Evolutionary conservation across 2,888 invertebrate species (phyloP).

Genomic region (Gymnoscelis rufifasciata): DNA sequence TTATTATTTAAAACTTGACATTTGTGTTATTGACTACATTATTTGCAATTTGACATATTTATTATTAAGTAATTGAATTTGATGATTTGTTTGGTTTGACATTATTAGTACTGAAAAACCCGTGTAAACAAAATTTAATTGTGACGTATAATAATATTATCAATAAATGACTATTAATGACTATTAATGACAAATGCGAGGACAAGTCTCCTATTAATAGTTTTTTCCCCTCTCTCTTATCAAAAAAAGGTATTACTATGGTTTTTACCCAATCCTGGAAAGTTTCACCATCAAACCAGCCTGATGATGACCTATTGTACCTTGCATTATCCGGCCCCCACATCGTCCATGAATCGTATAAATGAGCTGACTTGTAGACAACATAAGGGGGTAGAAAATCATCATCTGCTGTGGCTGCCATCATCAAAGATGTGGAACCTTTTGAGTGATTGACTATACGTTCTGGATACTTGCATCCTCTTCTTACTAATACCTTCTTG

Average conservation of each 20-base stretch:
- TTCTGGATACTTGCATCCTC: constrained; percentile 42
- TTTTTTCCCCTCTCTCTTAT: constrained; percentile 20
- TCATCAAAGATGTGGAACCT: constrained; percentile 41
- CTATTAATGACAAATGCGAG: no score
- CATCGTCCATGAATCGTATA: constrained; percentile 45
- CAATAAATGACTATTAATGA: no score
- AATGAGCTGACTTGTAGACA: constrained; percentile 49
- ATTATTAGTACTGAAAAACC: no score
- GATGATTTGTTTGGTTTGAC: no score
- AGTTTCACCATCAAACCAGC: constrained; percentile 32
- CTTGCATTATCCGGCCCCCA: constrained; percentile 38
- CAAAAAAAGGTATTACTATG: constrained; percentile 20
- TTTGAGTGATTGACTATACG: constrained; percentile 37
- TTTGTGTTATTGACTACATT: no score
- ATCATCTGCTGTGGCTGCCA: constrained; percentile 38
- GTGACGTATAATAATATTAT: no score
- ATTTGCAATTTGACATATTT: no score
- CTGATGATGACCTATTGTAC: constrained; percentile 31
- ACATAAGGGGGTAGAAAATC: constrained; percentile 41
- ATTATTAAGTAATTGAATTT: no score
- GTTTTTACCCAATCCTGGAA: constrained; percentile 35
- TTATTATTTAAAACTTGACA: no score
- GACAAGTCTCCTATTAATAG: constrained; percentile 22
- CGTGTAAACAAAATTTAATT: no score
- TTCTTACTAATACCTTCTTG: constrained; percentile 11